These are phyloP conservation scores for Numenius arquata DNA, from an alignment of 2,113 vertebrate genomes.

Conservation along the genomic window DNA sequence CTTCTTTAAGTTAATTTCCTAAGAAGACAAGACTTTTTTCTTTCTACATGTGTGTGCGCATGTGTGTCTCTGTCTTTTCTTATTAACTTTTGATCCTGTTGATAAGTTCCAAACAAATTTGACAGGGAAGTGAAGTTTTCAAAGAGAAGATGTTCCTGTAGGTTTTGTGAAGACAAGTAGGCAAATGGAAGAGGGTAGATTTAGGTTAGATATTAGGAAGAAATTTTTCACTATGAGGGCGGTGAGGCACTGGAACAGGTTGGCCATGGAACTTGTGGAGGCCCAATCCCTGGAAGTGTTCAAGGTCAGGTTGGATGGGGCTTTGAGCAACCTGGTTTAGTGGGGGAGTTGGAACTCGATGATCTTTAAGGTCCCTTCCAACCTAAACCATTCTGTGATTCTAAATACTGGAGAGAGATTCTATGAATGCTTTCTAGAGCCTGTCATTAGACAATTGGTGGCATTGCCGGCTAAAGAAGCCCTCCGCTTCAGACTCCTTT, in stretches of 20 bases:
- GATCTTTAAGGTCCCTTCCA: no score
- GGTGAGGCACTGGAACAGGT: no score
- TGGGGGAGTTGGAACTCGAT: no score
- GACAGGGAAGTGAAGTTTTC: background rate
- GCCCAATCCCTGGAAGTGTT: no score
- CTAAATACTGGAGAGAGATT: background rate
- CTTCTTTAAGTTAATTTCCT: background rate
- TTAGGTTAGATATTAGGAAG: no score
- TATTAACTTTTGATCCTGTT: background rate
- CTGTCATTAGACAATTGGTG: background rate
- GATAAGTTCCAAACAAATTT: background rate
- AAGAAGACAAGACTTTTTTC: background rate
- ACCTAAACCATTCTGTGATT: no score
- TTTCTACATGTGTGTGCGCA: fast-evolving
- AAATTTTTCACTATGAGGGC: no score
- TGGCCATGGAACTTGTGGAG: no score
- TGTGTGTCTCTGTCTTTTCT: background rate
- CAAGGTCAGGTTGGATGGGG: no score
- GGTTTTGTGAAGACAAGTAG: background rate
- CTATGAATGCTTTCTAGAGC: background rate
- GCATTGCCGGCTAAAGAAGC: background rate
- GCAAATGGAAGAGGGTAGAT: background rate
- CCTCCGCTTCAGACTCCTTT: background rate
- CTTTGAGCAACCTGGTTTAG: no score
- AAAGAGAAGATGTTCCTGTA: background rate